Conservation (phyloP, 2,888 invertebrate genomes). For the Tryphoninae sp. region DNA sequence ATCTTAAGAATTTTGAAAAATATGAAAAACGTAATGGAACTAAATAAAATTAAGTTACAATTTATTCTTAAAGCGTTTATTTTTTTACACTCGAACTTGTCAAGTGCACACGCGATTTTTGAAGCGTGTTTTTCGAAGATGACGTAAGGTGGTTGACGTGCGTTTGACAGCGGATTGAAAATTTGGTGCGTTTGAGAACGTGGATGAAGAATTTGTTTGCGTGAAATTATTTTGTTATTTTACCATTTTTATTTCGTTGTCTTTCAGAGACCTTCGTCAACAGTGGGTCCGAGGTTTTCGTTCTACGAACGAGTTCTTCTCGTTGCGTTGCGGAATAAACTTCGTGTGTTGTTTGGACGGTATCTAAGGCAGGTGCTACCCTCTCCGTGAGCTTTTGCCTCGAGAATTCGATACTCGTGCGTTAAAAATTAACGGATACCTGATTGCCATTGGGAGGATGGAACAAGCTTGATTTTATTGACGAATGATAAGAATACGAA, state of each 20-base stretch:
- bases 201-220: constrained; percentile 17
- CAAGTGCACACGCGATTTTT: neutral
- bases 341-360: constrained; percentile 72
- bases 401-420: constrained; percentile 45
- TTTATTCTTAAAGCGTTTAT: too few relatives aligned
- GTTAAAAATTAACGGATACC: constrained; percentile 20
- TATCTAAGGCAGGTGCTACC: constrained; percentile 73
- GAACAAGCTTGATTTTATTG: too few relatives aligned
- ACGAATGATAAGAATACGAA: too few relatives aligned
- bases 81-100: neutral
- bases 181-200: constrained; percentile 11
- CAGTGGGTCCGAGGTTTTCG: constrained; percentile 25
- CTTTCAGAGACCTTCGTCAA: constrained; percentile 35
- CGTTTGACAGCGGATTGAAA: constrained; percentile 26
- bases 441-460: too few relatives aligned
- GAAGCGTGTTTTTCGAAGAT: neutral
- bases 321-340: constrained; percentile 53
- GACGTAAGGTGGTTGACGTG: constrained; percentile 22
- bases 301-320: constrained; percentile 44
- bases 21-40: neutral
- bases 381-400: constrained; percentile 55
- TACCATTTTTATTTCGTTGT: constrained; percentile 57
- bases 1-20: neutral
- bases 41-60: too few relatives aligned
- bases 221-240: constrained; percentile 24